phyloP scores from a whole-genome alignment of 2,888 invertebrate genomes.

The Diaprepes abbreviatus region DNA sequence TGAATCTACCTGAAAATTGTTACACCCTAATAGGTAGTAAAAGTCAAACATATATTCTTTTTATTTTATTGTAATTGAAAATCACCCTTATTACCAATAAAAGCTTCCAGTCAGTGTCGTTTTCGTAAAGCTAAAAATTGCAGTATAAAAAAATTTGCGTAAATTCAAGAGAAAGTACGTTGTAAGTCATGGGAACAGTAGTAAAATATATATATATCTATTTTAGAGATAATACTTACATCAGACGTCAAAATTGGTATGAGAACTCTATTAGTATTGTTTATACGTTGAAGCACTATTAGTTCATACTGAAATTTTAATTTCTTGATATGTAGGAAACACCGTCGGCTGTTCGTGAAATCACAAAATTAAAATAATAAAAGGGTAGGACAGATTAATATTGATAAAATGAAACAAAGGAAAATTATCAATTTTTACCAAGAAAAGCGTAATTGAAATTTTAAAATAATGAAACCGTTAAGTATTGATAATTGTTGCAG shows the following conservation, averaged over 20 bases:
- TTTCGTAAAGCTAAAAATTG: too few relatives aligned
- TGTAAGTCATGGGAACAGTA: background rate
- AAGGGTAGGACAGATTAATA: too few relatives aligned
- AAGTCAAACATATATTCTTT: too few relatives aligned
- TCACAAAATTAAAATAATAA: too few relatives aligned
- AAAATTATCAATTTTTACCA: background rate
- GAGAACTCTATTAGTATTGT: conserved; percentile 18
- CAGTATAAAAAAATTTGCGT: background rate
- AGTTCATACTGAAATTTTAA: background rate
- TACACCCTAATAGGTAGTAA: too few relatives aligned
- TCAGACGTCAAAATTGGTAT: conserved; percentile 6
- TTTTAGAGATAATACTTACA: conserved; percentile 20
- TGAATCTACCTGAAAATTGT: too few relatives aligned
- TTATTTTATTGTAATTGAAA: too few relatives aligned
- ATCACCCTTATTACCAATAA: too few relatives aligned
- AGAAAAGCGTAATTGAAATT: background rate
- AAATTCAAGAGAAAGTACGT: conserved; percentile 5
- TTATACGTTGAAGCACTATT: background rate
- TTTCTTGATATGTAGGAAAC: background rate
- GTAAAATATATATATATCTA: background rate
- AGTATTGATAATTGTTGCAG: background rate
- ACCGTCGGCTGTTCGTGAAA: background rate
- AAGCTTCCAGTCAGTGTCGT: too few relatives aligned
- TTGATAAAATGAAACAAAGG: background rate
- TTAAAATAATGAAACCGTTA: background rate